Conservation (phyloP, 2,888 invertebrate genomes). For the Chirona hameri region DNA sequence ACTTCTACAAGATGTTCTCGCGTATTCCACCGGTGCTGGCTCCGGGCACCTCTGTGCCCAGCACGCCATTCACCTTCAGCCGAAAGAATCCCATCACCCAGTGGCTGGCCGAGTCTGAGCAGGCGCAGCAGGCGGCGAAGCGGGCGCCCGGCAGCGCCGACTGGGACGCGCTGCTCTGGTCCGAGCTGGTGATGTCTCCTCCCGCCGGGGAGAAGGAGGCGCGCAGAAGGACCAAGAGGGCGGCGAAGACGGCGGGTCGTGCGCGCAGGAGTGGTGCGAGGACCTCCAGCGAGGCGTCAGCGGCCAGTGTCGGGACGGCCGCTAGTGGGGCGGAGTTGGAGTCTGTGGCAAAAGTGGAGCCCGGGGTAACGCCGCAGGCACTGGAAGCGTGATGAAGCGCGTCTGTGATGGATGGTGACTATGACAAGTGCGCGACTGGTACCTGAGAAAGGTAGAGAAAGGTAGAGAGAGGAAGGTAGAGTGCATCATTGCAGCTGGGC, state of each 20-base stretch:
- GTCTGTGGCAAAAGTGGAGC: too few relatives aligned
- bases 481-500: too few relatives aligned
- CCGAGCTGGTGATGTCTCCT: background rate
- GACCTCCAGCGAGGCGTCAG: too few relatives aligned
- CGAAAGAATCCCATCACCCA: constrained; percentile 11
- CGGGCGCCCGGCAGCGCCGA: background rate
- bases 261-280: background rate
- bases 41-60: background rate
- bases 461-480: too few relatives aligned
- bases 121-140: background rate
- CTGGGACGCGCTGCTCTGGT: background rate
- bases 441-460: too few relatives aligned
- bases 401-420: too few relatives aligned
- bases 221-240: background rate
- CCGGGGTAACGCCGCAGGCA: too few relatives aligned
- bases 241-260: background rate
- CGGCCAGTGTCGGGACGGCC: too few relatives aligned
- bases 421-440: too few relatives aligned
- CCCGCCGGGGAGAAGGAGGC: background rate
- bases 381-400: too few relatives aligned
- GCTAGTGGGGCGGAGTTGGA: too few relatives aligned
- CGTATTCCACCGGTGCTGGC: background rate
- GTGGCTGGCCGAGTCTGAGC: constrained; percentile 26
- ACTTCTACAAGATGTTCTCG: constrained; percentile 2
- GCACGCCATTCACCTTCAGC: background rate